Conservation (phyloP, 2,888 invertebrate species). For the Clusia tigrina region DNA sequence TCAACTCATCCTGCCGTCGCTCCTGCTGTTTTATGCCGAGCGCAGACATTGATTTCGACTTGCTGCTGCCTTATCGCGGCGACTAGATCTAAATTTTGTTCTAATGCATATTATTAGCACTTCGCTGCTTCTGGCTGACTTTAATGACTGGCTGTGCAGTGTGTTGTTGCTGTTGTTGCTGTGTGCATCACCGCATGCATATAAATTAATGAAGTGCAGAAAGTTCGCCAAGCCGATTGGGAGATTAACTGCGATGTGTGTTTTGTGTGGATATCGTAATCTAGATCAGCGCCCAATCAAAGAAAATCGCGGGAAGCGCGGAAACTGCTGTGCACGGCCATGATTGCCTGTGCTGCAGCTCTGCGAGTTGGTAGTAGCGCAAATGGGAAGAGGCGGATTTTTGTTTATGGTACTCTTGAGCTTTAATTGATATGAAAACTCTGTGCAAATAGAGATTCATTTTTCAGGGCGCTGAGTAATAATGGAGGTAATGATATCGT, state of each 20-base stretch:
- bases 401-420: neutral
- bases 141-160: neutral
- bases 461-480: no score
- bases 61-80: constrained; percentile 7
- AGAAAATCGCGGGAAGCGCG: neutral
- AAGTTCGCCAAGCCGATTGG: neutral
- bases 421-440: constrained; percentile 4
- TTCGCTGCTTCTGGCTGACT: neutral
- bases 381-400: neutral
- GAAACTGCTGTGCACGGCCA: no score
- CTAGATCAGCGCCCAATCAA: neutral
- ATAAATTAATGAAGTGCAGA: constrained; percentile 27
- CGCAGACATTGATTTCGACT: constrained; percentile 1
- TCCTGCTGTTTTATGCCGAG: neutral
- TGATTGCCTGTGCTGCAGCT: neutral
- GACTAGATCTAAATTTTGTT: constrained; percentile 4
- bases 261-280: neutral
- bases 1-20: neutral
- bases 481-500: no score
- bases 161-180: neutral
- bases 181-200: neutral
- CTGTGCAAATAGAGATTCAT: no score
- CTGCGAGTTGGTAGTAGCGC: neutral
- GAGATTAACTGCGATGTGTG: constrained; percentile 16
- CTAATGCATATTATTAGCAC: constrained; percentile 9